Base-by-base conservation (phyloP, 2,888 invertebrate species). In the Alloplasta piceator region DNA sequence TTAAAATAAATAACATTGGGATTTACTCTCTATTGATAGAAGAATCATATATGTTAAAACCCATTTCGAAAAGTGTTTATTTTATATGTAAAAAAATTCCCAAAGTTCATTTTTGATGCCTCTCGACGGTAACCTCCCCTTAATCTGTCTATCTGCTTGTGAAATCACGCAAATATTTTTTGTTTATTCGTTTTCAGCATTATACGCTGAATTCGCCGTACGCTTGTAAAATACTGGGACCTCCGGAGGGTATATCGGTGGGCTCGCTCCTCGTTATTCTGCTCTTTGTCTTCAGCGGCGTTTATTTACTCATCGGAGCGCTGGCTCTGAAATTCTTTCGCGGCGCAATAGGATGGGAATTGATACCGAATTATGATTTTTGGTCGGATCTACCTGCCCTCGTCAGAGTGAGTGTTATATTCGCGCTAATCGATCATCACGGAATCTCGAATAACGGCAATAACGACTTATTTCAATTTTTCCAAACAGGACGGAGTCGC, bases 331-430 rank as follows among this genome's bases (percentile, higher is more conserved):
- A 94, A 89, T 94, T 95, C 88, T 91, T 95, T 52, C 94, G 95
- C 91, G 96, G 96, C 39, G 96, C 96, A 0, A 94, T 95, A 55
- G 96, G 96, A 0, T 91, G 94, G 78, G 96, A 96, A 92, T 93
- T 96, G 86, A 93, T 96, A 85, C 96, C 97, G 0, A 96, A 97
- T 91, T 92, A 95, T 78, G 94, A 94, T 72, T 96, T 96, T 91
- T 96, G 96, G 96, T 92, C 92, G 6, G 95, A 95, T 78, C 91
- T 96, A 81, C 96, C 96, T 3, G 93, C 93, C 83, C 93, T 96
- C 85, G 94, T 96, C 43, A 94, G 93, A 92, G 96, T 96, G 93
- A 93, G 92, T 90, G 43, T 26, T n/a, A n/a, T n/a, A n/a, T n/a
- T n/a, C n/a, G n/a, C n/a, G n/a, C 26, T 26, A 26, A 26, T 26